Percentiles rank a stretch among this genome's conserved stretches.
Conservation (phyloP, 2,797 vertebrate species). For the Danio aesculapii region DNA sequence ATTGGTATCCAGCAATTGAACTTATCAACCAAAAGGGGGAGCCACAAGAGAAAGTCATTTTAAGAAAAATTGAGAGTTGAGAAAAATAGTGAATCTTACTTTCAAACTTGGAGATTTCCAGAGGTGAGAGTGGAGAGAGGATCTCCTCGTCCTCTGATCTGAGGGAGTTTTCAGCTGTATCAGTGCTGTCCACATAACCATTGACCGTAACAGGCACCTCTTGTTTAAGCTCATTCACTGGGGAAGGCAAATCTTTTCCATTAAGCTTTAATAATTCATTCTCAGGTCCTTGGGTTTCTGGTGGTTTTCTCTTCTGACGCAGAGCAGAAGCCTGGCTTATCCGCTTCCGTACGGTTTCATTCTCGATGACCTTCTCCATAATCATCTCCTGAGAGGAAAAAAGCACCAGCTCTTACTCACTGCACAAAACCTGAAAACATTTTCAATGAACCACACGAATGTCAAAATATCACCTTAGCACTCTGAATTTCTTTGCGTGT, state of each 20-base stretch:
- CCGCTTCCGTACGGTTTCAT: slow-evolving; percentile 79
- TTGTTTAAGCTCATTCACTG: slow-evolving; percentile 54
- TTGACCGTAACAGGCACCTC: slow-evolving; percentile 44
- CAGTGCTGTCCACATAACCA: slow-evolving; percentile 38
- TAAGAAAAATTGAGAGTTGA: too few relatives aligned
- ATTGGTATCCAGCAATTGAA: too few relatives aligned
- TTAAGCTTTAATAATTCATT: slow-evolving; percentile 42
- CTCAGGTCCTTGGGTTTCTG: slow-evolving; percentile 45
- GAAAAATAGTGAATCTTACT: slow-evolving; percentile 71
- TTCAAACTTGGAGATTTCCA: slow-evolving; percentile 84
- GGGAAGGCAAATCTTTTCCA: slow-evolving; percentile 49
- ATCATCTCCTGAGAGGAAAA: slow-evolving; percentile 80
- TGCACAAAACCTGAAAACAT: neutral
- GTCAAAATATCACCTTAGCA: slow-evolving; percentile 81
- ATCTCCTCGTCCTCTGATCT: slow-evolving; percentile 60
- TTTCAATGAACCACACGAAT: neutral
- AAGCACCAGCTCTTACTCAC: neutral
- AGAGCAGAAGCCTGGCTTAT: slow-evolving; percentile 79
- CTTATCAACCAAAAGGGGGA: too few relatives aligned
- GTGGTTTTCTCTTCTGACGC: slow-evolving; percentile 80
- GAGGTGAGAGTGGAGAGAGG: slow-evolving; percentile 63
- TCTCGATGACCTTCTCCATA: slow-evolving; percentile 85
- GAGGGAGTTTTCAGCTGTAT: slow-evolving; percentile 52
- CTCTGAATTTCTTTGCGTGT: slow-evolving; percentile 81
- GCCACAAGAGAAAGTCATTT: too few relatives aligned